phyloP scores from a whole-genome alignment of 2,888 invertebrate species.

The Drosophila meridionalis region DNA sequence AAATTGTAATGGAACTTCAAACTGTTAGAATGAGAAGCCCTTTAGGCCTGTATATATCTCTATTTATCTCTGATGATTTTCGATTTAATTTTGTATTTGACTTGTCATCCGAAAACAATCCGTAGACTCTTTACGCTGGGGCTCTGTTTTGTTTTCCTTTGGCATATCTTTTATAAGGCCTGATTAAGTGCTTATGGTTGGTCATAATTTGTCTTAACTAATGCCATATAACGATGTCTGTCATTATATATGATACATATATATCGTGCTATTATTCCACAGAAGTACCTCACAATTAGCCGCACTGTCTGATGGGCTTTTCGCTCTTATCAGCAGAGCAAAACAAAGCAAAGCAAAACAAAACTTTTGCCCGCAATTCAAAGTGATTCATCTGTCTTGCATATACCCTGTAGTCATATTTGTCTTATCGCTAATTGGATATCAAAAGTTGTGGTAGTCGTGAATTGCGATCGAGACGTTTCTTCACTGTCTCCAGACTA shows the following conservation, averaged over 20 bases:
- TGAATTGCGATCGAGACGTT: not conserved
- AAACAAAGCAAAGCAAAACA: not conserved
- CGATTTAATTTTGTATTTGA: conserved; percentile 7
- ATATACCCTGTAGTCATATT: conserved; percentile 5
- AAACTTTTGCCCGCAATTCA: not conserved
- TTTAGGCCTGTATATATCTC: not conserved
- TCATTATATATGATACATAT: not conserved
- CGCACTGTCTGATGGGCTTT: conserved; percentile 41
- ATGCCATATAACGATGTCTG: conserved; percentile 20
- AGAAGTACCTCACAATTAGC: conserved; percentile 36
- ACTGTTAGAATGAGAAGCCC: not conserved
- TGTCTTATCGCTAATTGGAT: conserved; percentile 1
- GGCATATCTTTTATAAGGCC: conserved; percentile 11
- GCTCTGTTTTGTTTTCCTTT: conserved; percentile 14
- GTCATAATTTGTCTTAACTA: conserved; percentile 35
- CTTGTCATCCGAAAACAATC: conserved; percentile 42
- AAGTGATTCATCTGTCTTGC: conserved; percentile 18
- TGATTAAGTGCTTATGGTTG: conserved; percentile 31
- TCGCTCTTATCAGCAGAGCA: conserved; percentile 39
- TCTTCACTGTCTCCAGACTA: not conserved
- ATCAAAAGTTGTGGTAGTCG: conserved; percentile 9
- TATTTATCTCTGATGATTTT: not conserved
- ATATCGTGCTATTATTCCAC: conserved; percentile 31
- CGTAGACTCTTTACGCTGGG: conserved; percentile 43
- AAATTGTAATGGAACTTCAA: not conserved